Percentiles rank a stretch among this genome's conserved stretches.
phyloP scores from a whole-genome alignment of 2,797 vertebrate species.

The Aphelocoma californica region DNA sequence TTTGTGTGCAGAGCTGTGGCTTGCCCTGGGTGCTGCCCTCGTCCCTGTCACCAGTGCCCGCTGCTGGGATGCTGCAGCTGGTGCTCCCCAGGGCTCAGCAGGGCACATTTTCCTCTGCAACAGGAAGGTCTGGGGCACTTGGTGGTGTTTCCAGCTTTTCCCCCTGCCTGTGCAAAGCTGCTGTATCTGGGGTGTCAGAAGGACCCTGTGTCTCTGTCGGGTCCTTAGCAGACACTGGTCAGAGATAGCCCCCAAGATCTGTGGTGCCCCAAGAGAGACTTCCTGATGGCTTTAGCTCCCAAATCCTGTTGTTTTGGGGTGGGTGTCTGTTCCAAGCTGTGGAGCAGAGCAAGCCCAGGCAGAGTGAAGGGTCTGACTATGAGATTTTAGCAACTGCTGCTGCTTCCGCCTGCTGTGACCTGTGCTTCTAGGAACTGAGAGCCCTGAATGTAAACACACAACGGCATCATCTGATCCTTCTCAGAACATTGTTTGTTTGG shows the following conservation, averaged over 20 bases:
- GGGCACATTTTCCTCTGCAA: not conserved
- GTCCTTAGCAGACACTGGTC: not conserved
- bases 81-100: not conserved
- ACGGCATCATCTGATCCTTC: conserved; percentile 43
- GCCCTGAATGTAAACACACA: conserved; percentile 25
- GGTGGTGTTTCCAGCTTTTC: not conserved
- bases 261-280: not conserved
- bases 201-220: no score
- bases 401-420: not conserved
- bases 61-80: not conserved
- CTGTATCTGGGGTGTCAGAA: not conserved
- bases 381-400: not conserved
- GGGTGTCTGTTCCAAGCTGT: not conserved
- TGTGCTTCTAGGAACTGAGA: conserved; percentile 8
- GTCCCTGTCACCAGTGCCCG: not conserved
- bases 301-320: not conserved
- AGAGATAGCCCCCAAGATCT: not conserved
- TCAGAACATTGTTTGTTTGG: conserved; percentile 43
- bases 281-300: not conserved
- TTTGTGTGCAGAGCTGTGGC: not conserved
- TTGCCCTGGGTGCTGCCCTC: not conserved
- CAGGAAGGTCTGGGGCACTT: not conserved
- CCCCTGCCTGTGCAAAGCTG: not conserved
- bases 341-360: not conserved
- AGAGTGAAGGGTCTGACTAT: not conserved